Base-by-base conservation (phyloP, 2,888 invertebrate species). In the Abrostola tripartita region DNA sequence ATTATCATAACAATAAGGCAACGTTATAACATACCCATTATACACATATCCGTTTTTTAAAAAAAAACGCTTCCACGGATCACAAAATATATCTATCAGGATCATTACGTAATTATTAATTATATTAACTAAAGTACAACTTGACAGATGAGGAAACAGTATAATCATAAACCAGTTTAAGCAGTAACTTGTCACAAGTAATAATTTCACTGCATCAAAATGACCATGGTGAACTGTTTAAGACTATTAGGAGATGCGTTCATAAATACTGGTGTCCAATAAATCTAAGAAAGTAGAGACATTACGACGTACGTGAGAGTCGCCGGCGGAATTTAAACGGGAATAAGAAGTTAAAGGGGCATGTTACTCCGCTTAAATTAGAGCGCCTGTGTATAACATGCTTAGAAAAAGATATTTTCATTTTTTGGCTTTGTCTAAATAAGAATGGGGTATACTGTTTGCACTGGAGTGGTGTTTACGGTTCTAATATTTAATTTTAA, bases 201-300 rank as follows among this genome's bases (percentile, higher is more conserved):
- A 9, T 47, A 8, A 24, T 24, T 47, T 11, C 24, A 50, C 63
- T 74, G 74, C 67, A 69, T 74, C 67, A 69, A 58, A 68, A 73
- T 70, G 68, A 72, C 66, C 52, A 44, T 49, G 63, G 63, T 67
- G 62, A 74, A 65, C 67, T 62, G 66, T 60, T 77, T 67, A 54
- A 72, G 41, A 56, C 63, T 60, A 54, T 72, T 72, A 76, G 68
- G 74, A 81, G 80, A 83, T 74, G 75, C 83, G 79, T 84, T 83
- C 85, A 87, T 88, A 88, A 88, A 88, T 89, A 89, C 87, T 81
- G 75, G 82, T 82, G 83, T 84, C 85, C 76, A 81, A 89, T 90
- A 90, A 89, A 90, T 90, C 86, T 81, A 78, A 74, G 72, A 74
- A 81, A 85, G 83, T 84, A 84, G 88, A 87, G 85, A 88, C 88